These are phyloP conservation scores for Heliconius ethilla DNA, from an alignment of 2,888 invertebrate species.

Conservation along the genomic window DNA sequence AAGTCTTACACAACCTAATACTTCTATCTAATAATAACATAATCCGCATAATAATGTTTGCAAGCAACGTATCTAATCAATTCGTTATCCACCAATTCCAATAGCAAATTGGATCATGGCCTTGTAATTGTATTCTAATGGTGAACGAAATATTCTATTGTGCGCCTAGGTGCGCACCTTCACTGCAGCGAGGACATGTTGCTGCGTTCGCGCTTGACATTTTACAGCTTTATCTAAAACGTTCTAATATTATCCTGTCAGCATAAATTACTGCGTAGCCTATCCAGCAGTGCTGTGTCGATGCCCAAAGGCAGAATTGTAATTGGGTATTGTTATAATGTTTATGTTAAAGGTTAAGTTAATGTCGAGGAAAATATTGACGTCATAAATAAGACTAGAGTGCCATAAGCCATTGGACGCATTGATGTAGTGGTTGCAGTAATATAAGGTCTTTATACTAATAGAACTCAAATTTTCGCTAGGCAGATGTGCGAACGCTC, in stretches of 20 bases:
- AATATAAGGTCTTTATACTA: neutral
- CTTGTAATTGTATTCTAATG: slow-evolving; percentile 76
- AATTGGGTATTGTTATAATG: slow-evolving; percentile 44
- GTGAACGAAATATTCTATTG: slow-evolving; percentile 68
- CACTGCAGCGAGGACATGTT: slow-evolving; percentile 48
- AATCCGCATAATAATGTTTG: slow-evolving; percentile 8
- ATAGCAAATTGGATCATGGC: slow-evolving; percentile 56
- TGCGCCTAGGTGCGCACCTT: slow-evolving; percentile 58
- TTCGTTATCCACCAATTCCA: slow-evolving; percentile 35
- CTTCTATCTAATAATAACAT: slow-evolving; percentile 12
- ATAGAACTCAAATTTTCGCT: neutral
- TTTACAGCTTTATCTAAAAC: slow-evolving; percentile 49
- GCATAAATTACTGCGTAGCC: slow-evolving; percentile 49
- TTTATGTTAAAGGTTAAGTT: slow-evolving; percentile 40
- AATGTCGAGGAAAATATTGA: slow-evolving; percentile 34
- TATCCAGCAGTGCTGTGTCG: slow-evolving; percentile 44
- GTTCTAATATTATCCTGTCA: slow-evolving; percentile 49
- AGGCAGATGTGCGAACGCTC: slow-evolving; percentile 13
- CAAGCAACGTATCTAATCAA: slow-evolving; percentile 33
- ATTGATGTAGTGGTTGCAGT: neutral
- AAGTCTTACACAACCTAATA: neutral
- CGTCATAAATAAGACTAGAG: slow-evolving; percentile 14
- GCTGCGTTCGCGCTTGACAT: slow-evolving; percentile 47
- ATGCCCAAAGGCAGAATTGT: slow-evolving; percentile 45
- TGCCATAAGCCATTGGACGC: slow-evolving; percentile 19